phyloP scores from a whole-genome alignment of 2,113 vertebrate species.

The Myodes glareolus region DNA sequence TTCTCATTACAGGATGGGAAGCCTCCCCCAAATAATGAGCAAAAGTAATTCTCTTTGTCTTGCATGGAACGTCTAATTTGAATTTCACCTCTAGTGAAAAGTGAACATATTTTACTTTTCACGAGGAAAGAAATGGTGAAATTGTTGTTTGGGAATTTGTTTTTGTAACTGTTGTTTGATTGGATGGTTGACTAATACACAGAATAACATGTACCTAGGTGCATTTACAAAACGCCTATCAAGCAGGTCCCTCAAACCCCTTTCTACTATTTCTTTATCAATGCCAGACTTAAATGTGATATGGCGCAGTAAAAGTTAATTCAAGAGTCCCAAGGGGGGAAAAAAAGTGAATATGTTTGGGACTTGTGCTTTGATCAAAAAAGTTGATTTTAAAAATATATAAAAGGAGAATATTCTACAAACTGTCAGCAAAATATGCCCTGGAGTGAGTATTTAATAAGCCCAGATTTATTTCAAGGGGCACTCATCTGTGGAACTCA shows the following conservation, averaged over 20 bases:
- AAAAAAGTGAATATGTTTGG: neutral
- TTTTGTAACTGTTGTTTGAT: neutral
- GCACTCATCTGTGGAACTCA: conserved; percentile 47
- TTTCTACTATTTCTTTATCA: conserved; percentile 50
- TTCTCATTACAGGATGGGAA: conserved; percentile 38
- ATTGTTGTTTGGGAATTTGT: neutral
- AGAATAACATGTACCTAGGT: conserved; percentile 11
- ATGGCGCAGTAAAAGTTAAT: conserved; percentile 59
- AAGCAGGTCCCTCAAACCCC: neutral
- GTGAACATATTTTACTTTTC: conserved; percentile 41
- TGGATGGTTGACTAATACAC: neutral
- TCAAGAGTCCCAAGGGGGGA: conserved; percentile 21
- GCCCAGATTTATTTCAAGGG: conserved; percentile 34
- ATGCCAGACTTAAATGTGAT: conserved; percentile 44
- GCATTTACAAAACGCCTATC: conserved; percentile 8
- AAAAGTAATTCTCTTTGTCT: conserved; percentile 52
- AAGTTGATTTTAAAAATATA: conserved; percentile 62
- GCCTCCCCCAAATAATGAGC: neutral
- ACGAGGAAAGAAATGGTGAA: conserved; percentile 25
- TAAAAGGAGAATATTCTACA: conserved; percentile 55
- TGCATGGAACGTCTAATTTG: conserved; percentile 40
- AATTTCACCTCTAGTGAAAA: conserved; percentile 50
- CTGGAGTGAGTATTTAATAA: conserved; percentile 49
- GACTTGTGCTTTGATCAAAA: conserved; percentile 54
- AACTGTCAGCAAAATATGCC: conserved; percentile 33